Evolutionary conservation across 1,140 invertebrate genomes (phyloP).

Genomic region (Macrobrachium rosenbergii): DNA sequence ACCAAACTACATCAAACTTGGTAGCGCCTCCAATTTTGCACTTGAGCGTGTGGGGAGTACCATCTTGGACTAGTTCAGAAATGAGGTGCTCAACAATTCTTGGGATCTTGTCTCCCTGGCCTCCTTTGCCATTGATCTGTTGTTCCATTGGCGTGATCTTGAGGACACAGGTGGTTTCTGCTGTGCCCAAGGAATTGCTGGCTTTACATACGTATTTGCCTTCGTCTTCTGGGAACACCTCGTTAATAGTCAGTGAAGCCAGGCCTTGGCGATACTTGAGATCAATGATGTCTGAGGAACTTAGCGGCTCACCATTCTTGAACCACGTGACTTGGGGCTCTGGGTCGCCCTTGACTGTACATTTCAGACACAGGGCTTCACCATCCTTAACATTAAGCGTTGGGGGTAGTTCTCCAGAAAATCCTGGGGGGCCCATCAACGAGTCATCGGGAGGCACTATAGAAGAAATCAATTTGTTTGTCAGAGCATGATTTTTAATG

Average conservation of each 20-base stretch:
- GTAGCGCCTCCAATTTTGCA: slow-evolving; percentile 88
- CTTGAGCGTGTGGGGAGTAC: slow-evolving; percentile 85
- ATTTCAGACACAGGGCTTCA: slow-evolving; percentile 82
- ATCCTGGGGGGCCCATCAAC: slow-evolving; percentile 87
- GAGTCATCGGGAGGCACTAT: slow-evolving; percentile 85
- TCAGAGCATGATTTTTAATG: background rate
- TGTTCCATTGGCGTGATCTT: slow-evolving; percentile 76
- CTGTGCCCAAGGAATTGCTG: slow-evolving; percentile 87
- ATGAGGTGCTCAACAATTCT: slow-evolving; percentile 78
- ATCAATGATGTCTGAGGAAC: slow-evolving; percentile 87
- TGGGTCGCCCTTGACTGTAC: slow-evolving; percentile 89
- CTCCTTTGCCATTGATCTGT: slow-evolving; percentile 52
- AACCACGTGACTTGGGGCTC: slow-evolving; percentile 90
- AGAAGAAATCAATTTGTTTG: background rate
- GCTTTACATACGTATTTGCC: slow-evolving; percentile 90
- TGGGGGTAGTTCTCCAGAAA: slow-evolving; percentile 78
- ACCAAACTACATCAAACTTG: slow-evolving; percentile 93
- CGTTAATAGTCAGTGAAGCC: slow-evolving; percentile 87
- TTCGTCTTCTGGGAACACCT: slow-evolving; percentile 95
- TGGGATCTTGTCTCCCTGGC: slow-evolving; percentile 58
- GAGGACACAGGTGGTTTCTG: slow-evolving; percentile 86
- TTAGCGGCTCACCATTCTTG: slow-evolving; percentile 82
- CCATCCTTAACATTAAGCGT: slow-evolving; percentile 84
- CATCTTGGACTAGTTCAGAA: slow-evolving; percentile 86
- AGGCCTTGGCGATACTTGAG: slow-evolving; percentile 91